Evolutionary conservation across 2,113 vertebrate species (phyloP), one percentile per base, ranked within the genome.

Genomic region (Tragulus kanchil): DNA sequence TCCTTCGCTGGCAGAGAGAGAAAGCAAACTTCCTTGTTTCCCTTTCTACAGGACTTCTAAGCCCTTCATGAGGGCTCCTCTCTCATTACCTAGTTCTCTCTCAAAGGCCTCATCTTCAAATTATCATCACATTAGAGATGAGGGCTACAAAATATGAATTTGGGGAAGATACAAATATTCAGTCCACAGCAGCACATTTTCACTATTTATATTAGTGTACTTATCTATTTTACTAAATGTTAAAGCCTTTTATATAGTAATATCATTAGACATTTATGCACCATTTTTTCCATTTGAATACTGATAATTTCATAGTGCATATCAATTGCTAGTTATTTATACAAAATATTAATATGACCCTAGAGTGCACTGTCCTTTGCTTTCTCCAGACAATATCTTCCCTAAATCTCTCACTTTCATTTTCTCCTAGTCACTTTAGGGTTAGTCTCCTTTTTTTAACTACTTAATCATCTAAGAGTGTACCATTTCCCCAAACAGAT

Each of bases 351-450:
- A n/a, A 28, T 83, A 25, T 85, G 28, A 8, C 10, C 61, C 0
- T 89, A 92, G 42, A 23, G 52, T 82, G 89, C 56, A 6, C 48
- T 78, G 21, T 59, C n/a, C n/a, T 95, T 75, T 92, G 71, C 93
- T 89, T 86, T 64, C 59, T 78, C 14, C 1, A 62, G 52, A 25
- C 9, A 85, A 8, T 85, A 71, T 59, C 26, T 96, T 94, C 16
- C 4, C 19, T 45, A 42, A 71, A 78, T 4, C 6, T 12, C 4
- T 31, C 81, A 28, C 19, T 4, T 73, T 88, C 26, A 85, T 85
- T 83, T 75, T 91, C 36, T 64, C 65, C 31, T 52, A 77, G 8
- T 26, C 45, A 89, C 54, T 65, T 89, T 81, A 85, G 17, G 0
- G 6, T 71, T 81, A 11, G 28, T 14, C 48, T 6, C 5, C 1